Evolutionary conservation across 2,888 invertebrate genomes (phyloP).

Genomic region (Napeogenes inachia): DNA sequence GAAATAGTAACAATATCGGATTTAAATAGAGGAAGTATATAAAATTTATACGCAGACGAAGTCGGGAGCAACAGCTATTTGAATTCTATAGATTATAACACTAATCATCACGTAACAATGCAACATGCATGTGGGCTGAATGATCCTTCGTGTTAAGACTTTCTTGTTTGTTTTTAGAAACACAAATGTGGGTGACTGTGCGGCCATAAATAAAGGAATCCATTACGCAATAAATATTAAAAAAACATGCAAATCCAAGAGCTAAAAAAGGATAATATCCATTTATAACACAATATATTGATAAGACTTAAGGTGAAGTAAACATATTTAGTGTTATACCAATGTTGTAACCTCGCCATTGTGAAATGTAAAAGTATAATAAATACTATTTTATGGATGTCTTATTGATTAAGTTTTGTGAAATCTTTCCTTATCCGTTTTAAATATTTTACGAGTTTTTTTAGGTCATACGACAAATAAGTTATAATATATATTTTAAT

Average conservation of each 20-base stretch:
- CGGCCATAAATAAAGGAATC: not conserved
- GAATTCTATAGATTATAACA: too few species aligned
- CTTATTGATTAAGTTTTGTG: not conserved
- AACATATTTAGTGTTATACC: not conserved
- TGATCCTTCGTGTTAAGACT: too few species aligned
- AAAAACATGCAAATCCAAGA: slow-evolving; percentile 15
- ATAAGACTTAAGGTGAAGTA: slow-evolving; percentile 7
- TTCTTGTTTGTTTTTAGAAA: too few species aligned
- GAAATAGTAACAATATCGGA: too few species aligned
- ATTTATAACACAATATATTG: slow-evolving; percentile 11
- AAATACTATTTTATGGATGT: not conserved
- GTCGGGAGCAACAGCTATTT: too few species aligned
- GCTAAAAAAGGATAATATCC: slow-evolving; percentile 13
- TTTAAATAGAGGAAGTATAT: too few species aligned
- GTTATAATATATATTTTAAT: too few species aligned
- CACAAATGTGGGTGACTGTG: not conserved
- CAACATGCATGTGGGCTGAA: too few species aligned
- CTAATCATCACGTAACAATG: too few species aligned
- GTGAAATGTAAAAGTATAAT: slow-evolving; percentile 5
- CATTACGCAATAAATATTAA: slow-evolving; percentile 10
- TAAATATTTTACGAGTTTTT: not conserved
- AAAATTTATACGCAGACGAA: too few species aligned
- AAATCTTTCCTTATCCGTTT: not conserved
- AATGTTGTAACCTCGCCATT: not conserved
- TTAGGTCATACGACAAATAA: too few species aligned